Conservation (phyloP, 2,797 vertebrate genomes). For the Gastrophryne carolinensis region DNA sequence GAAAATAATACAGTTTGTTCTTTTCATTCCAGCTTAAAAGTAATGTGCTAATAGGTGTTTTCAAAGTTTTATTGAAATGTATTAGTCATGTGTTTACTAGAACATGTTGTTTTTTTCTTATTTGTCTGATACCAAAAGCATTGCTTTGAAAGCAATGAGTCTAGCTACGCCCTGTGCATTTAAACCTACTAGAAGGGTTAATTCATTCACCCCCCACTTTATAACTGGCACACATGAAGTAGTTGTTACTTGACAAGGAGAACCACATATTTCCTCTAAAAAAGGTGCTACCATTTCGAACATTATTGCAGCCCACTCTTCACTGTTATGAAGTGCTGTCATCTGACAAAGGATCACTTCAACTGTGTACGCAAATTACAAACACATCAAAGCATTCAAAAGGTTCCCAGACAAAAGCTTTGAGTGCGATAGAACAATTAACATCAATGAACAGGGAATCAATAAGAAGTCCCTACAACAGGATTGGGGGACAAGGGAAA, state of each 20-base stretch:
- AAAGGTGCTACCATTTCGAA: background rate
- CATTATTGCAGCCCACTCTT: constrained; percentile 8
- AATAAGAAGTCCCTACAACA: constrained; percentile 38
- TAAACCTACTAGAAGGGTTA: background rate
- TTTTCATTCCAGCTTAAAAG: background rate
- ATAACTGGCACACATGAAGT: background rate
- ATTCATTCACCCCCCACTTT: background rate
- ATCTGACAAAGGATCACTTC: constrained; percentile 33
- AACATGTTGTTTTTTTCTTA: background rate
- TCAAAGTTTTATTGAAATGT: background rate
- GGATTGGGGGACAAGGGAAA: background rate
- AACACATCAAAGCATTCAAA: constrained; percentile 36
- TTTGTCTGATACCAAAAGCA: background rate
- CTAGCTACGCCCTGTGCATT: background rate
- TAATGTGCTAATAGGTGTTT: background rate
- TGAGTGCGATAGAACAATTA: constrained; percentile 38
- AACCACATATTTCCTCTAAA: background rate
- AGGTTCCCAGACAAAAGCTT: constrained; percentile 36
- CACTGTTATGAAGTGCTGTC: constrained; percentile 35
- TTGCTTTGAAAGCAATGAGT: background rate
- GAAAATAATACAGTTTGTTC: background rate
- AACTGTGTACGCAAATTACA: constrained; percentile 38
- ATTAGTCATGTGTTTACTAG: background rate
- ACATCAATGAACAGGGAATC: constrained; percentile 38
- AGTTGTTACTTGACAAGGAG: background rate